Conservation (phyloP, 2,888 invertebrate species). For the Loripinus fragilis region DNA sequence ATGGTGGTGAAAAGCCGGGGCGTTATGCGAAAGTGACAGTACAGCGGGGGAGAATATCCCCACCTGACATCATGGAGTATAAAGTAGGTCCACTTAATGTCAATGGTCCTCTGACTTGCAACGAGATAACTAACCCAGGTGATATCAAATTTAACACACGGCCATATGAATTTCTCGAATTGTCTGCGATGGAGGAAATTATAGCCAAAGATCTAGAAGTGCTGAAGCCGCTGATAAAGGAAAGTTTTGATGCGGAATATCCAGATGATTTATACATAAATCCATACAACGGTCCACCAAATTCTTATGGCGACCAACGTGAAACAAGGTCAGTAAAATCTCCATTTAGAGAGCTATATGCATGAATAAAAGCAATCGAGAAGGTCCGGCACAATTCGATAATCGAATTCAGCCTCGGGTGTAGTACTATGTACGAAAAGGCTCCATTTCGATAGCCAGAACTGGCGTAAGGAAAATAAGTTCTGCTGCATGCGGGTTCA, state of each 20-base stretch:
- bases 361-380: no score
- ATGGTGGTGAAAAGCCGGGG: constrained; percentile 56
- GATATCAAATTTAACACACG: constrained; percentile 64
- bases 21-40: constrained; percentile 62
- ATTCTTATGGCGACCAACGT: constrained; percentile 38
- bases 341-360: no score
- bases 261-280: constrained; percentile 55
- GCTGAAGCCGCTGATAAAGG: constrained; percentile 50
- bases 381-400: no score
- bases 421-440: no score
- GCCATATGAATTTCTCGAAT: constrained; percentile 62
- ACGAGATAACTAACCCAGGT: constrained; percentile 36
- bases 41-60: constrained; percentile 47
- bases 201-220: constrained; percentile 42
- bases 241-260: constrained; percentile 64
- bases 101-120: constrained; percentile 23
- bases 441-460: no score
- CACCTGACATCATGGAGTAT: constrained; percentile 66
- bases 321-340: constrained; percentile 60
- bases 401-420: no score
- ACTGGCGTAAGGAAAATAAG: no score
- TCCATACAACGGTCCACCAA: constrained; percentile 55
- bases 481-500: no score
- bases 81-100: constrained; percentile 64
- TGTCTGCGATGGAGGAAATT: constrained; percentile 45